Evolutionary conservation across 1,140 invertebrate genomes (phyloP).

Genomic region (Samia ricini): DNA sequence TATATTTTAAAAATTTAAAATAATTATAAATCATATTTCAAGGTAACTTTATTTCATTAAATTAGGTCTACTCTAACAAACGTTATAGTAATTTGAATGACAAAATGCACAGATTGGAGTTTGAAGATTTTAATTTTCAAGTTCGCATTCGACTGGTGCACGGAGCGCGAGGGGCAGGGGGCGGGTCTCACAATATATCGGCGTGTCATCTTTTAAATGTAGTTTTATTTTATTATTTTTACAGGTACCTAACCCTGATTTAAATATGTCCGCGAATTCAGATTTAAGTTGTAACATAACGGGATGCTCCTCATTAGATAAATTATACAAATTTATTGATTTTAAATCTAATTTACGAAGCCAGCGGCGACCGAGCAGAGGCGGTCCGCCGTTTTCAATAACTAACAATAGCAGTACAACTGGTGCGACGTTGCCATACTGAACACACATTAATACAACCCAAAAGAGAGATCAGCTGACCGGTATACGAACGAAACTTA

Average conservation of each 20-base stretch:
- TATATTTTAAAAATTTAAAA: too few species aligned
- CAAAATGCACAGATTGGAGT: too few species aligned
- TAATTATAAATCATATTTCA: too few species aligned
- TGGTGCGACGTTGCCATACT: background rate
- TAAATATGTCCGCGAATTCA: background rate
- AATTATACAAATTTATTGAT: too few species aligned
- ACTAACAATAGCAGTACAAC: background rate
- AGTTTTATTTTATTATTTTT: background rate
- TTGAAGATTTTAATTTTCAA: too few species aligned
- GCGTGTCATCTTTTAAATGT: constrained; percentile 3
- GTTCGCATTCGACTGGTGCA: constrained; percentile 22
- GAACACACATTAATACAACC: background rate
- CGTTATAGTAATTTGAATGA: too few species aligned
- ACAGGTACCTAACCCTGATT: background rate
- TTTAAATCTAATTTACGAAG: too few species aligned
- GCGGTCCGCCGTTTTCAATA: background rate
- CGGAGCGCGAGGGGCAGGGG: constrained; percentile 30
- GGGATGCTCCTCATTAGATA: too few species aligned
- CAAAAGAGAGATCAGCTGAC: background rate
- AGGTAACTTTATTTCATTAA: too few species aligned
- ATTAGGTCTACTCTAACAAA: too few species aligned
- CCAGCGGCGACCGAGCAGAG: too few species aligned
- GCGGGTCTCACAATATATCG: constrained; percentile 26
- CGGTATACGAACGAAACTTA: background rate
- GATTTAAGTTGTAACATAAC: background rate